Conservation (phyloP, 2,113 vertebrate species). For the Pachycephala philippinensis region DNA sequence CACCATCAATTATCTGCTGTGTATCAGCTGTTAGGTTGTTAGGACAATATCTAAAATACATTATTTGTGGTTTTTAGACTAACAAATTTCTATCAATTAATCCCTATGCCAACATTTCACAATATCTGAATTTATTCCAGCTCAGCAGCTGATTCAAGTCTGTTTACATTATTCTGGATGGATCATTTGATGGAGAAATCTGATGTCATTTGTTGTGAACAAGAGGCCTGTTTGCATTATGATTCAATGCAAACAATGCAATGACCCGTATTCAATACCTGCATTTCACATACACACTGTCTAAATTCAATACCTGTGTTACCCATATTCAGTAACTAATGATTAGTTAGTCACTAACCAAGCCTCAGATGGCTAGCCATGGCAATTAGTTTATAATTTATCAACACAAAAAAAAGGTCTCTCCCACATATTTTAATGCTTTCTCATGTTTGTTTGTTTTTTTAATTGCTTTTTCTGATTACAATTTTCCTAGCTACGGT, state of each 20-base stretch:
- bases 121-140: not conserved
- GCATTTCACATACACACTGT: not conserved
- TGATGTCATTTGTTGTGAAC: not conserved
- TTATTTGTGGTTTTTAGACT: not conserved
- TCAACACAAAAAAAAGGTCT: not conserved
- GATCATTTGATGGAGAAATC: not conserved
- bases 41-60: not conserved
- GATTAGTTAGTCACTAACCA: not conserved
- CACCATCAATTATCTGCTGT: not conserved
- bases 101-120: not conserved
- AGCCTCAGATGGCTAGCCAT: not conserved
- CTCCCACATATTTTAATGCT: not conserved
- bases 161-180: not conserved
- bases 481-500: conserved; percentile 4
- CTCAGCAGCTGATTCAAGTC: not conserved
- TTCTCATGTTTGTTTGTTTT: not conserved
- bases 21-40: not conserved
- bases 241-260: no score
- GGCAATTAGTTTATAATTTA: not conserved
- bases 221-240: not conserved
- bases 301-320: not conserved
- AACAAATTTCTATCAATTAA: not conserved
- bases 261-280: not conserved
- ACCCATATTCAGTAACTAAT: not conserved
- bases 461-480: conserved; percentile 40